Evolutionary conservation across 2,888 invertebrate genomes (phyloP), one percentile per base, ranked within the genome.

Genomic region (Patella caerulea): DNA sequence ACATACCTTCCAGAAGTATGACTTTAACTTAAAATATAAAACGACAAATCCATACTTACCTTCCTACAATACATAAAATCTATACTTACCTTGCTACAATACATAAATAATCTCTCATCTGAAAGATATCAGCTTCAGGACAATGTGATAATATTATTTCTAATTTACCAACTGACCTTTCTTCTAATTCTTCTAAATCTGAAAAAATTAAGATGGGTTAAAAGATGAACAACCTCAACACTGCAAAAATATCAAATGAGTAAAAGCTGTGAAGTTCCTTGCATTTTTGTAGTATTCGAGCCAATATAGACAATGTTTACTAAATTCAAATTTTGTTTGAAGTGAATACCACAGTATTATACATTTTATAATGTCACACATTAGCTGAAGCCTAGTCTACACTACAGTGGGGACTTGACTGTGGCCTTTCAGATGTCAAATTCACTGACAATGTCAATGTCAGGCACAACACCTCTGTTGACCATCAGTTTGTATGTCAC

Each of bases 71-170:
- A 9, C 81, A 76, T 9, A 2, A 34, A n/a, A 54, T 56, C 56
- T 9, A 65, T 65, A 24, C 81, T 72, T 81, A 86, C 87, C 82
- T 78, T 24, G 85, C 77, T 9, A 84, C 77, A 65, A 84, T 76
- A 9, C 81, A 76, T 9, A 85, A 34, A 4, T 83, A 85, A 75
- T 82, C 81, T 24, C 79, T 80, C 70, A 84, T 71, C 11, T 86
- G 81, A 71, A 81, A 81, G 0, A 88, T 74, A 69, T 79, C 78
- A 75, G 83, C 79, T 2, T 79, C 72, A 3, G 84, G 83, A 79
- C 86, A 84, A 77, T 86, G 83, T 53, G 82, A 79, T 19, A 88
- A 73, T 17, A 88, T 74, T 34, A 79, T 78, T 19, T 77, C 76
- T 17, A 76, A 77, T 24, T 77, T 59, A 45, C 82, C 82, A 11